Percentiles rank a stretch among this genome's conserved stretches.
Conservation (phyloP, 23 tunicate species). For the Aplidium turbinatum region DNA sequence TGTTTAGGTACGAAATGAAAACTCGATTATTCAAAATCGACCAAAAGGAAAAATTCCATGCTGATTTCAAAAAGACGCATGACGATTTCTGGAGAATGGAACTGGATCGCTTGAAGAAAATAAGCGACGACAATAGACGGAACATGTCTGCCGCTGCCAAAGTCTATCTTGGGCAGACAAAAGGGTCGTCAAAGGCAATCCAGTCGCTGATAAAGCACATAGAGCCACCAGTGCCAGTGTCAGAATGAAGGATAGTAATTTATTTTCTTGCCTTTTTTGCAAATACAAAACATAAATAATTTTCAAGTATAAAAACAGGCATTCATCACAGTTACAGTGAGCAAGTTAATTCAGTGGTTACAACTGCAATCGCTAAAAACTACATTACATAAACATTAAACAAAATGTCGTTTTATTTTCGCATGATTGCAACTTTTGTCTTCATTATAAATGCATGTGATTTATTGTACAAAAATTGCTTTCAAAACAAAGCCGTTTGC, state of each 20-base stretch:
- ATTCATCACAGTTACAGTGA: no score
- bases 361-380: no score
- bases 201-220: constrained; percentile 6
- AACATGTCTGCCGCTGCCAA: constrained; percentile 67
- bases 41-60: constrained; percentile 37
- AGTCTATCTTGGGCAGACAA: constrained; percentile 39
- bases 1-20: constrained; percentile 76
- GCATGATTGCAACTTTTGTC: no score
- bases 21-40: constrained; percentile 55
- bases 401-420: no score
- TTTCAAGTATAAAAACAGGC: no score
- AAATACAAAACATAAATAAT: no score
- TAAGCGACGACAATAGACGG: constrained; percentile 66
- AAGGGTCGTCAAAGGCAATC: constrained; percentile 29
- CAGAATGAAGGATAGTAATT: not conserved
- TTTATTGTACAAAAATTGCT: no score
- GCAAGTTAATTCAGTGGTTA: no score
- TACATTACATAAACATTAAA: no score
- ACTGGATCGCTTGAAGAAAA: constrained; percentile 60
- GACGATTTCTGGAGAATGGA: constrained; percentile 88
- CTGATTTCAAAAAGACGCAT: constrained; percentile 58
- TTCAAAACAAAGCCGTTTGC: no score
- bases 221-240: not conserved
- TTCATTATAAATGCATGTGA: no score
- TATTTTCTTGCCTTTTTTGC: no score